phyloP scores from a whole-genome alignment of 1,140 invertebrate genomes.

The Neotoxoptera formosana region DNA sequence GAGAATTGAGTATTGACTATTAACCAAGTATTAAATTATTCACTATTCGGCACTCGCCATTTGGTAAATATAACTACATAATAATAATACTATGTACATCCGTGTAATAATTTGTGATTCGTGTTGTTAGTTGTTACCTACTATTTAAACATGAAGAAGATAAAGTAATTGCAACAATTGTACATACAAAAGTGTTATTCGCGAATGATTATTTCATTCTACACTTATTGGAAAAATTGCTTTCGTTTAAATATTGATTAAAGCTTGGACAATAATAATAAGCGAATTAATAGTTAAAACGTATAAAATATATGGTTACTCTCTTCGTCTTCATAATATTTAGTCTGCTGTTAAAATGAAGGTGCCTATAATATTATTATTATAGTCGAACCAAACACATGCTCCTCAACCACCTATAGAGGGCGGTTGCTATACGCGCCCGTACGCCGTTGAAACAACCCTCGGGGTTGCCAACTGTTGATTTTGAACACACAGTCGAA shows the following conservation, averaged over 20 bases:
- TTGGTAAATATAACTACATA: too few species aligned
- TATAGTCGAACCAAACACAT: neutral
- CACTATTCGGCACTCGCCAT: neutral
- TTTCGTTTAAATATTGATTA: neutral
- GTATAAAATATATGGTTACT: neutral
- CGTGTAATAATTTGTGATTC: neutral
- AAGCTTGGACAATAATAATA: neutral
- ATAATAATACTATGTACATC: too few species aligned
- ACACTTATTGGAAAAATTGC: neutral
- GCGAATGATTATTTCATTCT: neutral
- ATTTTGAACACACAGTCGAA: neutral
- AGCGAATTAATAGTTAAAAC: neutral
- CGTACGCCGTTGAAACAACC: neutral
- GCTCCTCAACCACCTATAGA: neutral
- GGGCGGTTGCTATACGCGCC: neutral
- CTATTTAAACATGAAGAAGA: neutral
- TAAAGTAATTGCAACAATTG: neutral
- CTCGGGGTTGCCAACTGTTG: conserved; percentile 48
- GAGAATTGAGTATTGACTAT: neutral
- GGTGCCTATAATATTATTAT: neutral
- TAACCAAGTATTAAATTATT: neutral
- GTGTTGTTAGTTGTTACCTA: neutral
- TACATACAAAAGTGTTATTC: neutral
- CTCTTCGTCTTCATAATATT: too few species aligned
- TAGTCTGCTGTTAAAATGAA: neutral